These are phyloP conservation scores for Manis crassicaudata DNA, from an alignment of 2,797 vertebrate genomes.

Conservation along the genomic window DNA sequence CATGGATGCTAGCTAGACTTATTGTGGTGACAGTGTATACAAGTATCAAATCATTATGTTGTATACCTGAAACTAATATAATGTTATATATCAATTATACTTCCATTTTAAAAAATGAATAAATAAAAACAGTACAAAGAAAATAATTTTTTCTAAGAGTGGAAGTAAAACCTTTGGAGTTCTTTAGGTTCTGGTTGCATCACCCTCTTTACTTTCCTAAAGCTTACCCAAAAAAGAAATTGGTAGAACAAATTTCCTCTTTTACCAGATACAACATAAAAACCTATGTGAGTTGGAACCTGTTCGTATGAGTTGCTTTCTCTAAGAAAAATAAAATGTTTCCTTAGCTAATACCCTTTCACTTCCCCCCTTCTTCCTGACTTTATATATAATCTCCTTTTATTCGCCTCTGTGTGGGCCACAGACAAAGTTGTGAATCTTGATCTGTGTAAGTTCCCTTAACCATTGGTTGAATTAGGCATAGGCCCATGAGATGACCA, in stretches of 20 bases:
- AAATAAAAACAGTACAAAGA: neutral
- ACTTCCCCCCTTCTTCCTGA: neutral
- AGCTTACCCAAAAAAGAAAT: neutral
- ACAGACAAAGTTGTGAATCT: neutral
- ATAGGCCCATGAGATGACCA: neutral
- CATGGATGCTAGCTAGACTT: too few species aligned
- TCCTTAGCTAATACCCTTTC: neutral
- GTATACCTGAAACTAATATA: too few species aligned
- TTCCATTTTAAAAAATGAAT: too few species aligned
- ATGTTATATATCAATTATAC: too few species aligned
- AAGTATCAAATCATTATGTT: too few species aligned
- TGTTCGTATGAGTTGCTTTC: neutral
- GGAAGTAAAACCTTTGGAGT: neutral
- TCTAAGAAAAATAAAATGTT: neutral
- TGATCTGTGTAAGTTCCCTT: neutral
- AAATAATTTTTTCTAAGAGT: neutral
- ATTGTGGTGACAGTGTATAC: too few species aligned
- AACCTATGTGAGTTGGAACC: neutral
- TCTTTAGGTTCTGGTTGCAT: constrained; percentile 14
- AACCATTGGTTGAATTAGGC: neutral
- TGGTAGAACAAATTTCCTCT: neutral
- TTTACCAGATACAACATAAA: neutral
- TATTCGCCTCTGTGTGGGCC: neutral
- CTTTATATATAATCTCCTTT: neutral
- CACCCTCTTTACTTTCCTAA: neutral